Evolutionary conservation across 1,140 invertebrate species (phyloP), one percentile per base, ranked within the genome.

Genomic region (Drosophila lacteicornis): DNA sequence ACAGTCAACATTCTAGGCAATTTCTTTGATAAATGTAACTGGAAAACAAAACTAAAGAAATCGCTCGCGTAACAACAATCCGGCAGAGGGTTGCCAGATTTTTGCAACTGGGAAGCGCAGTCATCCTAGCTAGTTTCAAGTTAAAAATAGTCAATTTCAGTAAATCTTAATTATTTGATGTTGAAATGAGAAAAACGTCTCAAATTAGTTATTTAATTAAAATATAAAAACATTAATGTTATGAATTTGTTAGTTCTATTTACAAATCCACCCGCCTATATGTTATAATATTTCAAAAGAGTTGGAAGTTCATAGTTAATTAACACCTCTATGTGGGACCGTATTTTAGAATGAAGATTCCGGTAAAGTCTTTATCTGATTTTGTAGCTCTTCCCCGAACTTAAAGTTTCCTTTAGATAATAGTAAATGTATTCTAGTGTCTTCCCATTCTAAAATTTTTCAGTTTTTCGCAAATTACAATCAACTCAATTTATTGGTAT

Each of bases 1-100:
- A 86, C 15, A 45, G 70, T 42, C 40, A 86, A 71, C 82, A 86
- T 86, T 65, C 49, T 65, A 55, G 8, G 3, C 19, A 59, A 69
- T 73, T 82, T 79, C 60, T 87, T 87, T 87, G 6, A 86, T 51
- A 66, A 82, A 47, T 51, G 62, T 19, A 11, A 15, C 19, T 47
- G 15, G 36, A 55, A 75, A 55, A 13, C 49, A 75, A 86, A 87
- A 60, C n/a, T 27, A 42, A 45, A 51, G 27, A 80, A 59, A 55
- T 82, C 70, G 82, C 67, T 86, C 82, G 82, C 82, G 82, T 86
- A 85, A 85, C 82, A 84, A 84, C 83, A 84, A 84, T 74, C 33
- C 45, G 11, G 13, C 30, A 9, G 17, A 67, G 51, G 12, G 62
- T 46, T 51, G 57, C 42, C 45, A 50, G 61, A 62, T 15, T 19